Evolutionary conservation across 1,140 invertebrate species (phyloP), one percentile per base, ranked within the genome.

Genomic region (Meloidogyne exigua): DNA sequence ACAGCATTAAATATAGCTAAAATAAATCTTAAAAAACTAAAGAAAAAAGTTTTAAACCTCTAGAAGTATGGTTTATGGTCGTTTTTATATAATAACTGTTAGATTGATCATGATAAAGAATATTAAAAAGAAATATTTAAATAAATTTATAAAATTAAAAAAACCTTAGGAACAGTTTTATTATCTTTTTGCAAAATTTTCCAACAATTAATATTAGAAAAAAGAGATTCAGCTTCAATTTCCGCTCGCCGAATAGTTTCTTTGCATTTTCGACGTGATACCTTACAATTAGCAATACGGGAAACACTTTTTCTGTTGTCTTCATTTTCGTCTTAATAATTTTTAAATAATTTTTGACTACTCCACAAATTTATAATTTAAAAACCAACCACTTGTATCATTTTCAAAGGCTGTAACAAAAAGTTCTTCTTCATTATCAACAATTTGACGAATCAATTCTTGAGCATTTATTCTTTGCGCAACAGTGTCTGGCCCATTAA

Each of bases 71-170:
- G 25, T 39, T 36, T 15, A 77, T 23, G 0, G 57, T n/a, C 12
- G 76, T 44, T 23, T 49, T 28, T 23, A 77, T 42, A 23, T 77
- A 77, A 32, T 77, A 77, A 21, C 44, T 79, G 76, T 78, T 66
- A 10, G 21, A 42, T n/a, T 18, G 65, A 18, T 77, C 76, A 28
- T 78, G 75, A 32, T 26, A 49, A 11, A 77, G 76, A 39, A 79
- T 66, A 25, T 66, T 15, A 15, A 42, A 42, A 2, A 12, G n/a
- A 49, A 49, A 49, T 49, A 18, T 49, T 18, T 42, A 42, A 13
- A 42, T 18, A 49, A 49, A 49, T 15, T 18, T 18, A 49, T 18
- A 49, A 49, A 15, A 2, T 5, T 18, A 13, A 49, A 49, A 4
- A 18, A 49, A 49, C 44, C 15, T 49, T 15, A 15, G 44, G 44